Evolutionary conservation across 2,797 vertebrate genomes (phyloP), one percentile per base, ranked within the genome.

Genomic region (Tokudaia tokunoshimensis): DNA sequence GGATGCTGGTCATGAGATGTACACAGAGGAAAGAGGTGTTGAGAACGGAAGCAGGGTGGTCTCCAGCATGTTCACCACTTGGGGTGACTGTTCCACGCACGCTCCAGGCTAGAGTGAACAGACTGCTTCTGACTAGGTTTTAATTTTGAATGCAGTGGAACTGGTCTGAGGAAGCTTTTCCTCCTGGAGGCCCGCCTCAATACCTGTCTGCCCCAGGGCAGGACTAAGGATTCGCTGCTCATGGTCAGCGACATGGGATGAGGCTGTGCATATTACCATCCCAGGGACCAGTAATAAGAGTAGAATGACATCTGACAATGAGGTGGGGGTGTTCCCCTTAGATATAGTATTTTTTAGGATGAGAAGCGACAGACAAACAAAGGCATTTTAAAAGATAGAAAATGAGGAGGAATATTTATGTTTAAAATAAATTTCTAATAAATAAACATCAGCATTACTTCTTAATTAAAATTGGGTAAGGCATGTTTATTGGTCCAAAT

Each of bases 141-240:
- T 94, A 96, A 94, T 85, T 96, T 96, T 96, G 96, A 97, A 95
- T 93, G 63, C 72, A 88, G 85, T 59, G 74, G 50, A 96, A 90
- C 29, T 89, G 89, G 80, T 74, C 67, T 91, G 82, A 70, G 52
- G 47, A 11, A 47, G 50, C 44, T 92, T 47, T 91, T 31, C 74
- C 52, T 90, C 83, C 15, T 61, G 72, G 61, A 94, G 84, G 37
- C 31, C 29, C 2, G 26, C 31, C 63, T 63, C 76, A 81, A 87
- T 84, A 80, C 41, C 86, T 57, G 26, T 47, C 55, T 57, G 82
- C 92, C 74, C 80, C 76, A 37, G 31, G 80, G 92, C 57, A 91
- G 57, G 10, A 44, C 52, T 37, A 63, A 0, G 0, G 44, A 44
- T 65, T 81, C 67, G 81, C 70, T 52, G 20, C 22, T 50, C 57